phyloP scores from a whole-genome alignment of 2,888 invertebrate species.

The Hyalella azteca region DNA sequence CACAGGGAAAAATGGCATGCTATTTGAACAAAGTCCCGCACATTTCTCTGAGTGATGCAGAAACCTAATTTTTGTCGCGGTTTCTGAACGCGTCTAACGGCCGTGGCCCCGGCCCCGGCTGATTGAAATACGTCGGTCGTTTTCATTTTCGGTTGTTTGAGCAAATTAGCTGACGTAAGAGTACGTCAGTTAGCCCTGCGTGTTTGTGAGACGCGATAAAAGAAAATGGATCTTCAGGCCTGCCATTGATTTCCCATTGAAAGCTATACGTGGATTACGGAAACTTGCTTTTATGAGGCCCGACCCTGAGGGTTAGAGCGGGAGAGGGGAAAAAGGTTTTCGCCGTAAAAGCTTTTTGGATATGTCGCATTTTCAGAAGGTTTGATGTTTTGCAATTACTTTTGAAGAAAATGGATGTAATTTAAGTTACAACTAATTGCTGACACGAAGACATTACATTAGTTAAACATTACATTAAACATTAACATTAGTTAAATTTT shows the following conservation, averaged over 20 bases:
- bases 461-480: too few relatives aligned
- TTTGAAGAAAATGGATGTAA: too few relatives aligned
- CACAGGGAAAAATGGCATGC: not conserved
- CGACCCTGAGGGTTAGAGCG: not conserved
- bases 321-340: too few relatives aligned
- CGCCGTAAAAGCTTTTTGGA: too few relatives aligned
- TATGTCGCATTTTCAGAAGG: not conserved
- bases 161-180: conserved; percentile 39
- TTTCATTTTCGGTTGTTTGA: conserved; percentile 39
- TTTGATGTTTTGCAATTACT: not conserved
- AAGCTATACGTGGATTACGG: not conserved
- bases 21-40: not conserved
- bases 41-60: not conserved
- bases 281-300: not conserved
- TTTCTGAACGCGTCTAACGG: not conserved
- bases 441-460: too few relatives aligned
- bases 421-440: too few relatives aligned
- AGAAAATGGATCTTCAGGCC: conserved; percentile 1
- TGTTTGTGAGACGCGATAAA: not conserved
- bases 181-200: conserved; percentile 29
- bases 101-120: not conserved
- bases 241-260: not conserved
- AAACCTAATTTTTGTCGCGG: not conserved
- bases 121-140: conserved; percentile 33
- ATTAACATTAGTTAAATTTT: too few relatives aligned